phyloP scores from a whole-genome alignment of 2,797 vertebrate genomes.

The Brachymystax lenok region DNA sequence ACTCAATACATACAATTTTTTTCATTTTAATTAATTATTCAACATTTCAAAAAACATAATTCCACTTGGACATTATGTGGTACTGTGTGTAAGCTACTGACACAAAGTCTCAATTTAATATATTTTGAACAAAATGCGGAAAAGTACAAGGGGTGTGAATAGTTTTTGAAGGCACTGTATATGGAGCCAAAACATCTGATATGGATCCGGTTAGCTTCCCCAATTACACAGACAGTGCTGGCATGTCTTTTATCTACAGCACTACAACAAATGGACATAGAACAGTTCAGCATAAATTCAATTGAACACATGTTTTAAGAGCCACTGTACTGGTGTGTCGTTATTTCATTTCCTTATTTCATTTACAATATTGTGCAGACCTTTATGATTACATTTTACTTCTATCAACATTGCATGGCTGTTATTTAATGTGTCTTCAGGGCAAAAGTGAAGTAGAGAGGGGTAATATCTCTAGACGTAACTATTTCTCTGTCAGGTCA shows the following conservation, averaged over 20 bases:
- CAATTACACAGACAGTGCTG: slow-evolving; percentile 5
- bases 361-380: neutral
- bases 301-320: slow-evolving; percentile 14
- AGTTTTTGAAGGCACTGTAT: too few species aligned
- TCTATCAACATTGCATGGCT: neutral
- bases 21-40: too few species aligned
- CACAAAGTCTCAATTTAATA: too few species aligned
- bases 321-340: neutral
- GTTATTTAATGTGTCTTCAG: neutral
- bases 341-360: slow-evolving; percentile 17
- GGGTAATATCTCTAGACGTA: neutral
- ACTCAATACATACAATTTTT: too few species aligned
- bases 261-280: slow-evolving; percentile 9
- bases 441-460: neutral
- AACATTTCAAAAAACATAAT: too few species aligned
- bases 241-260: neutral
- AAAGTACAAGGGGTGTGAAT: too few species aligned
- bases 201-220: slow-evolving; percentile 14
- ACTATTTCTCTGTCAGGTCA: neutral
- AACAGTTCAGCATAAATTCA: slow-evolving; percentile 7
- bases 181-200: neutral
- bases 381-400: neutral
- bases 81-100: too few species aligned
- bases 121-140: too few species aligned
- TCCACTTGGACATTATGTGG: too few species aligned